phyloP scores from a whole-genome alignment of 1,140 invertebrate genomes.

The Philopotamus ludificatus region DNA sequence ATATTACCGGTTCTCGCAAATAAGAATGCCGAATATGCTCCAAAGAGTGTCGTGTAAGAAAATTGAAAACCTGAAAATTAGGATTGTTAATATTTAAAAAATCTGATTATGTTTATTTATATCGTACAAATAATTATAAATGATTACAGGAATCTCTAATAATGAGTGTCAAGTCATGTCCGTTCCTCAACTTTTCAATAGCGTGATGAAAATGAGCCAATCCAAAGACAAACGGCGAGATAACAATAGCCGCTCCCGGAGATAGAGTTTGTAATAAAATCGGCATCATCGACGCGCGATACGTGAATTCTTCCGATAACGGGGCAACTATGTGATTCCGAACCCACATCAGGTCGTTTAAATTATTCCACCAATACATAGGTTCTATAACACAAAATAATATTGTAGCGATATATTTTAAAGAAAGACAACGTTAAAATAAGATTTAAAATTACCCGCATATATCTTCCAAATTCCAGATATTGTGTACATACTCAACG shows the following conservation, averaged over 20 bases:
- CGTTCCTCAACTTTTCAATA: constrained; percentile 72
- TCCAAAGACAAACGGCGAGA: constrained; percentile 91
- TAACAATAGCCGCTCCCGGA: constrained; percentile 73
- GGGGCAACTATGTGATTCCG: constrained; percentile 89
- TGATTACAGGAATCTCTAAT: constrained; percentile 69
- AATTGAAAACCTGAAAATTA: constrained; percentile 80
- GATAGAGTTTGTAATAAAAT: constrained; percentile 79
- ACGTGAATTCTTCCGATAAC: constrained; percentile 92
- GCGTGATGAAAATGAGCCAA: constrained; percentile 94
- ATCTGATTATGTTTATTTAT: not conserved
- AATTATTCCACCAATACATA: constrained; percentile 70
- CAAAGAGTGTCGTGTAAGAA: constrained; percentile 88
- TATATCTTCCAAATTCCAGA: constrained; percentile 70
- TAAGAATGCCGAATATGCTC: constrained; percentile 88
- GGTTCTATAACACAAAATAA: constrained; percentile 60
- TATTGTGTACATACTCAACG: constrained; percentile 70
- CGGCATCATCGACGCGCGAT: constrained; percentile 91
- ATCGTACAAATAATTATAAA: constrained; percentile 1
- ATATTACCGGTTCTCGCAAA: constrained; percentile 70
- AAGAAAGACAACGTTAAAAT: not conserved
- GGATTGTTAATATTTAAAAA: constrained; percentile 28
- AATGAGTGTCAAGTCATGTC: constrained; percentile 66
- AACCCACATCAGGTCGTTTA: constrained; percentile 79
- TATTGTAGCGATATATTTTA: constrained; percentile 20
- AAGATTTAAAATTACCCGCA: constrained; percentile 56